These are phyloP conservation scores for Myioborus miniatus DNA, from an alignment of 2,797 vertebrate species.

Conservation along the genomic window DNA sequence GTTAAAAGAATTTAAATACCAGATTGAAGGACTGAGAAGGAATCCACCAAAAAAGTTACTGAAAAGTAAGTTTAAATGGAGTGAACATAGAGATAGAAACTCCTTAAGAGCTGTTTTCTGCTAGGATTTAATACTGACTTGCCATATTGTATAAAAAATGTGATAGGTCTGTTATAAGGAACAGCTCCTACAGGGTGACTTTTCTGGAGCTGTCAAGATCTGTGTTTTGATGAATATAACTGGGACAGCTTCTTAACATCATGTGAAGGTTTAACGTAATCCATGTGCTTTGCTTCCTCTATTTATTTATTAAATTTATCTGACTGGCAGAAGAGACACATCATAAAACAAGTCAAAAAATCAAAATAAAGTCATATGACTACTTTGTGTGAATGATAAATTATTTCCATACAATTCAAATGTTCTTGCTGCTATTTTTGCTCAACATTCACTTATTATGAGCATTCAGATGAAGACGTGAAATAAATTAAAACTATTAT, in stretches of 20 bases:
- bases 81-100: slow-evolving; percentile 14
- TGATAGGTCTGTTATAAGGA: slow-evolving; percentile 41
- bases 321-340: not conserved
- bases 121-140: slow-evolving; percentile 50
- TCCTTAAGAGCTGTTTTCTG: not conserved
- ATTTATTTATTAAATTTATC: not conserved
- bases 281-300: slow-evolving; percentile 19
- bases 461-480: not conserved
- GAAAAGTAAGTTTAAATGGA: slow-evolving; percentile 51
- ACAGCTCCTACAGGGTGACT: not conserved
- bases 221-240: slow-evolving; percentile 65
- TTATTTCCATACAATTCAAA: not conserved
- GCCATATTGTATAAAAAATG: slow-evolving; percentile 29
- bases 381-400: not conserved
- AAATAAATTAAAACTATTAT: not conserved
- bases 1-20: slow-evolving; percentile 29
- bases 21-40: slow-evolving; percentile 22
- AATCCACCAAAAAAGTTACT: slow-evolving; percentile 3
- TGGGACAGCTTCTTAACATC: slow-evolving; percentile 52
- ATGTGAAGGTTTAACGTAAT: slow-evolving; percentile 29
- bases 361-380: not conserved
- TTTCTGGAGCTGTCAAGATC: slow-evolving; percentile 19
- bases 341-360: not conserved
- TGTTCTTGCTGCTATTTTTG: not conserved
- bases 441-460: not conserved